Conservation (phyloP, 2,113 vertebrate genomes). For the Laticauda colubrina region DNA sequence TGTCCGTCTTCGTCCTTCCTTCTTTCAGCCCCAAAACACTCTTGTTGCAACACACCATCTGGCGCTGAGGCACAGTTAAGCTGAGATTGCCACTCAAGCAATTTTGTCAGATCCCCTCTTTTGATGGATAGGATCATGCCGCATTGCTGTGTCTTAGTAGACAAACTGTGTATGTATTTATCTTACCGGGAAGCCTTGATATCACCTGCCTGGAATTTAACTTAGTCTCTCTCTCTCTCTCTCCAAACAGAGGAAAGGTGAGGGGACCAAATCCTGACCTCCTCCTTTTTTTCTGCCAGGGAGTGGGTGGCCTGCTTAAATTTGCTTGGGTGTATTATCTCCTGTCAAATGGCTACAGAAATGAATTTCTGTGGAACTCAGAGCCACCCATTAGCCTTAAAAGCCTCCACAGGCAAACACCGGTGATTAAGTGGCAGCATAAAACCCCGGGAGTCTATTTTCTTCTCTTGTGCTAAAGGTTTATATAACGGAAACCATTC, state of each 20-base stretch:
- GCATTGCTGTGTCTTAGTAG: conserved; percentile 42
- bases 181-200: conserved; percentile 50
- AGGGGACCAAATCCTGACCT: conserved; percentile 9
- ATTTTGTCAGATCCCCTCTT: conserved; percentile 22
- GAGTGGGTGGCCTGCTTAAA: conserved; percentile 28
- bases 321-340: conserved; percentile 33
- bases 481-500: conserved; percentile 49
- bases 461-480: conserved; percentile 30
- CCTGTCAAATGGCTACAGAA: conserved; percentile 57
- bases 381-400: conserved; percentile 58
- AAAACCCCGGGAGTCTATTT: conserved; percentile 1
- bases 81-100: conserved; percentile 45
- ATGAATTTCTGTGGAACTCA: conserved; percentile 49
- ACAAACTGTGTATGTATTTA: conserved; percentile 44
- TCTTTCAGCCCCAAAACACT: conserved; percentile 3
- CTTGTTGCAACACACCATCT: conserved; percentile 22
- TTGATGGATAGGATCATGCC: conserved; percentile 47
- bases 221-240: conserved; percentile 36
- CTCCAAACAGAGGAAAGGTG: conserved; percentile 55
- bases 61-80: conserved; percentile 33
- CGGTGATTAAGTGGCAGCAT: conserved; percentile 24
- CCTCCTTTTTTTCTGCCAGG: conserved; percentile 38
- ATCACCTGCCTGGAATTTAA: conserved; percentile 47
- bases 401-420: conserved; percentile 48
- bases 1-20: neutral